A percentile compares a stretch with the other conserved stretches of the same genome.
Evolutionary conservation across 1,140 invertebrate genomes (phyloP).

Genomic region (Solen grandis): DNA sequence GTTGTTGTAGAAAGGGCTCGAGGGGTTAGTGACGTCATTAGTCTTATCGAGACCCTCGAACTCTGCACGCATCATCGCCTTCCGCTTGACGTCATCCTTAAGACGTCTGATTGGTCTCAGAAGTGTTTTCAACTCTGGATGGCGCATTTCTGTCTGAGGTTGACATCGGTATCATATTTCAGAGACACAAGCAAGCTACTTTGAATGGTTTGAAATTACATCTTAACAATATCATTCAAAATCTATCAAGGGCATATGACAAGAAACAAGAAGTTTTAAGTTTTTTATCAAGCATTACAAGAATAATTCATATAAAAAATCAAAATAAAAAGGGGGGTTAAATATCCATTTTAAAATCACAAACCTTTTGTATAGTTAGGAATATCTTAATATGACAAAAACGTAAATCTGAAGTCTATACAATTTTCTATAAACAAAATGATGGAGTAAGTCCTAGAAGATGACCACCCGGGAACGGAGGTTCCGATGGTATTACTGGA

Average conservation of each 20-base stretch:
- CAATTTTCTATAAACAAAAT: too few species aligned
- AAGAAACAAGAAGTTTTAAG: too few species aligned
- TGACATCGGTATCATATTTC: not conserved
- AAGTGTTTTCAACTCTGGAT: constrained; percentile 2
- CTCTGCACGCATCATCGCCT: constrained; percentile 23
- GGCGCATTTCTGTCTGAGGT: constrained; percentile 19
- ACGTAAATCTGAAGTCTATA: too few species aligned
- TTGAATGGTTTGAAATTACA: not conserved
- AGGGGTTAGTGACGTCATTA: not conserved
- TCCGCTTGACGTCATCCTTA: constrained; percentile 34
- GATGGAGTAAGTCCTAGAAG: not conserved
- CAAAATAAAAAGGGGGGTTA: not conserved
- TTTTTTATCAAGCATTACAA: not conserved
- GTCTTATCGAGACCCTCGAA: constrained; percentile 27
- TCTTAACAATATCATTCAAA: not conserved
- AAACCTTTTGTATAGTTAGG: not conserved
- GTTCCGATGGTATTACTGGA: too few species aligned
- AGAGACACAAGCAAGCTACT: not conserved
- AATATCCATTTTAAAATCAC: not conserved
- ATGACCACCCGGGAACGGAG: not conserved
- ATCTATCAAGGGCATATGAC: not conserved
- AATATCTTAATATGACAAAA: too few species aligned
- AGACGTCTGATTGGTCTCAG: constrained; percentile 11
- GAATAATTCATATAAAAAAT: not conserved
- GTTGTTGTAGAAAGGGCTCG: constrained; percentile 34